A percentile compares a stretch with the other conserved stretches of the same genome.
Conservation (phyloP, 2,888 invertebrate species). For the Pammene fasciana region DNA sequence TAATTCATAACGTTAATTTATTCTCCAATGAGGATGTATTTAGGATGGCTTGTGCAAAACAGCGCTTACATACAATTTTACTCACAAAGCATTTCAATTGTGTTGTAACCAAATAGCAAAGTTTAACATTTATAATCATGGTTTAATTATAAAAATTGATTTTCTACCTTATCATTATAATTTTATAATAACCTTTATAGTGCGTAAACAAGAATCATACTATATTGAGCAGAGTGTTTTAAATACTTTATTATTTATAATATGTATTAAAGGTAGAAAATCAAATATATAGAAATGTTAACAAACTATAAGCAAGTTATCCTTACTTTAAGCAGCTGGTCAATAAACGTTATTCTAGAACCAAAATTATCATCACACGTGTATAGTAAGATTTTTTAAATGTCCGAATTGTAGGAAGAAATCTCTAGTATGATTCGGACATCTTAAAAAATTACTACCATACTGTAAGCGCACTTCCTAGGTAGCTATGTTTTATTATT, state of each 20-base stretch:
- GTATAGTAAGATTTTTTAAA: too few relatives aligned
- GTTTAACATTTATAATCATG: not conserved
- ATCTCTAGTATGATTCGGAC: too few relatives aligned
- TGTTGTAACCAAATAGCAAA: not conserved
- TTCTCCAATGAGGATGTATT: conserved; percentile 7
- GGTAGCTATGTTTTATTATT: not conserved
- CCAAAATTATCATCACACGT: too few relatives aligned
- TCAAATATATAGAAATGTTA: not conserved
- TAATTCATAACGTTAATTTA: conserved; percentile 8
- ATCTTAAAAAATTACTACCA: too few relatives aligned
- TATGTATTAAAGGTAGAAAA: not conserved
- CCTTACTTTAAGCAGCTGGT: too few relatives aligned
- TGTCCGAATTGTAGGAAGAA: too few relatives aligned
- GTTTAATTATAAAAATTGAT: not conserved
- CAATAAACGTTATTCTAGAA: not conserved
- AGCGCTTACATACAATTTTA: conserved; percentile 1
- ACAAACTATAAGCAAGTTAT: not conserved
- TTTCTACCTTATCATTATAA: conserved; percentile 1
- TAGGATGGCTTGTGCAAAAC: conserved; percentile 21
- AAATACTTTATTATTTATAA: not conserved
- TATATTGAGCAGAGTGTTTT: not conserved
- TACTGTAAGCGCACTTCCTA: not conserved
- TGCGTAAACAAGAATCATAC: not conserved
- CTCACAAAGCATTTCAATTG: not conserved
- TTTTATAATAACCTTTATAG: not conserved